phyloP scores from a whole-genome alignment of 1,140 invertebrate species.

The Globodera ellingtonae region DNA sequence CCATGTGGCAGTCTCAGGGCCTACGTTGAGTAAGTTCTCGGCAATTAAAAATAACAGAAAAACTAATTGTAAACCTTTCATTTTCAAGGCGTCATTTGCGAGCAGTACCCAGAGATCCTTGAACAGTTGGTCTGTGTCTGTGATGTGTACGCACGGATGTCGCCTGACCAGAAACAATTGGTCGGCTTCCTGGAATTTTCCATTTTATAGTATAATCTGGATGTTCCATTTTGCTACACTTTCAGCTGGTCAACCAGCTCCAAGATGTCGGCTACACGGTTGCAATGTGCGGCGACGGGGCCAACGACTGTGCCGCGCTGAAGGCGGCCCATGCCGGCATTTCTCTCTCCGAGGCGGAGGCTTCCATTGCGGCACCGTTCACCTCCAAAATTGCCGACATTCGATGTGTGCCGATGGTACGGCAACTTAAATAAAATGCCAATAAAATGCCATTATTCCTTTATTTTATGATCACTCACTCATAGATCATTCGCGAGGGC shows the following conservation, averaged over 20 bases:
- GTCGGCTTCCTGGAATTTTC: not conserved
- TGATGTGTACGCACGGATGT: slow-evolving; percentile 90
- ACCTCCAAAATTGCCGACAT: slow-evolving; percentile 86
- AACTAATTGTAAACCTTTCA: not conserved
- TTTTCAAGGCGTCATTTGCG: slow-evolving; percentile 47
- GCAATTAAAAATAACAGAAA: not conserved
- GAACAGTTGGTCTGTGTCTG: slow-evolving; percentile 63
- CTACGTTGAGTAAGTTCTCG: slow-evolving; percentile 52
- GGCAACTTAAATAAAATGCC: not conserved
- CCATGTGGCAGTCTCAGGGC: slow-evolving; percentile 55
- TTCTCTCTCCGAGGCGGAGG: slow-evolving; percentile 90
- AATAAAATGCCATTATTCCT: too few species aligned
- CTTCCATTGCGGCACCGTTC: slow-evolving; percentile 92
- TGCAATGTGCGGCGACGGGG: slow-evolving; percentile 90
- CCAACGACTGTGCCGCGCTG: slow-evolving; percentile 88
- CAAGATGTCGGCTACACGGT: slow-evolving; percentile 80
- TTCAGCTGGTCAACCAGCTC: slow-evolving; percentile 77
- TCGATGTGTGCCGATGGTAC: slow-evolving; percentile 82
- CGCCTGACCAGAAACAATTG: slow-evolving; percentile 92
- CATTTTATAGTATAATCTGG: not conserved
- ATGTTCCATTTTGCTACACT: not conserved
- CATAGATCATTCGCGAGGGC: slow-evolving; percentile 75
- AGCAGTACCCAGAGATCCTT: slow-evolving; percentile 62
- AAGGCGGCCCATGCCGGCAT: slow-evolving; percentile 88
- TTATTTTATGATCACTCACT: not conserved